phyloP scores from a whole-genome alignment of 2,888 invertebrate species.

The Hydrotaea diabolus region DNA sequence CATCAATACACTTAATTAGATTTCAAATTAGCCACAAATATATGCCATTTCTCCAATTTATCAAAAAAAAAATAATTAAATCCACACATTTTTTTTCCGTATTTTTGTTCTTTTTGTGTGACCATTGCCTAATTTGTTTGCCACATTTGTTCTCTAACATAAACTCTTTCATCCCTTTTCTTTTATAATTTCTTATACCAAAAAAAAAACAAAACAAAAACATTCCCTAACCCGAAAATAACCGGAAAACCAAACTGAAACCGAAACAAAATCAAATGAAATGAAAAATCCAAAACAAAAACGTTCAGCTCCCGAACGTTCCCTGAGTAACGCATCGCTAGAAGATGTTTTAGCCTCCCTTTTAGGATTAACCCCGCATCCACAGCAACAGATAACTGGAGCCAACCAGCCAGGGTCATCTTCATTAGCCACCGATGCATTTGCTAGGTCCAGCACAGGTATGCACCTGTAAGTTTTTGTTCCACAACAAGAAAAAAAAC shows the following conservation, averaged over 20 bases:
- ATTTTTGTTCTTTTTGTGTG: constrained; percentile 25
- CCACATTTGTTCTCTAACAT: neutral
- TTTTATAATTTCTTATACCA: constrained; percentile 25
- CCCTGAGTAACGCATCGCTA: constrained; percentile 91
- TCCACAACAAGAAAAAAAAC: constrained; percentile 75
- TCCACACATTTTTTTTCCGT: constrained; percentile 22
- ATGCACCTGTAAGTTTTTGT: constrained; percentile 89
- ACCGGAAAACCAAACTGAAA: constrained; percentile 20
- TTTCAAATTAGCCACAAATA: neutral
- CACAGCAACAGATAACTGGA: constrained; percentile 50
- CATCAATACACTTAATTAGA: no score
- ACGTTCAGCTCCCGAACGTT: constrained; percentile 82
- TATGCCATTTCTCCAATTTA: constrained; percentile 5
- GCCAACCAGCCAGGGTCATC: constrained; percentile 47
- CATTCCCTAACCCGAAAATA: neutral
- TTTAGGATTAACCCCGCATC: constrained; percentile 87
- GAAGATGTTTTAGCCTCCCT: constrained; percentile 97
- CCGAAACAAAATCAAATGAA: constrained; percentile 33
- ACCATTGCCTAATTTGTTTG: neutral
- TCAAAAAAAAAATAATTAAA: neutral
- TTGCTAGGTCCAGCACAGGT: constrained; percentile 86
- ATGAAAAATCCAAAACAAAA: constrained; percentile 37
- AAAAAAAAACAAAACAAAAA: constrained; percentile 16
- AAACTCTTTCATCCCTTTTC: constrained; percentile 61
- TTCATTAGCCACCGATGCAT: constrained; percentile 81